Base-by-base conservation (phyloP, 2,113 vertebrate species). In the Sylvilagus bachmani region DNA sequence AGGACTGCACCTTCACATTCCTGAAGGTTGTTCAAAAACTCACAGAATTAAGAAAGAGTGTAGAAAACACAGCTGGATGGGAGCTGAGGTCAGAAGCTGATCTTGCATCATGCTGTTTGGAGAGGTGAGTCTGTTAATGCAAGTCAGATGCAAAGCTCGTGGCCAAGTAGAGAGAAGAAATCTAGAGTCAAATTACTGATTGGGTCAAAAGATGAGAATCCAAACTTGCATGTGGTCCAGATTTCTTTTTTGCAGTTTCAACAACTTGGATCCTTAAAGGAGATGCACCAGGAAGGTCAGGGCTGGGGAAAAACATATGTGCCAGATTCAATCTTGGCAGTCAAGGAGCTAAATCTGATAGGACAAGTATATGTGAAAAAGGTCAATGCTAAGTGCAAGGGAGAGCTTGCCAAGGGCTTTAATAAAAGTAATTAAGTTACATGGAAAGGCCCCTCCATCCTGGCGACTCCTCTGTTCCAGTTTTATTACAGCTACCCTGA, bases 151-250 rank as follows among this genome's bases (percentile, higher is more conserved):
- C 31, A 82, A 90, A 92, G 19, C 73, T 71, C 33, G 44, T 51
- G 55, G 55, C 49, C 64, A 69, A 33, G 66, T 24, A 53, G 24
- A 87, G 9, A 85, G 53, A 83, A 61, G 62, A 38, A 90, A 38
- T 55, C 38, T 71, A 55, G 36, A 25, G 79, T 90, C 33, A 85
- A 79, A 96, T 24, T 95, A 84, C 94, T 96, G 88, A 92, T 38
- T 92, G 55, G n/a, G 27, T 91, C 91, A 81, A 70, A 78, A 25
- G 29, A 73, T 53, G 64, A 79, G 51, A 49, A 83, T 91, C 17
- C 53, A 91, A 89, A 92, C 83, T 85, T 95, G 81, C 80, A 69
- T 25, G 58, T 82, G 91, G 67, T 91, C 49, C 33, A 61, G 6
- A 87, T 88, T 90, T 94, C 12, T 69, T 86, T 91, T 89, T 66